Conservation (phyloP, 2,797 vertebrate species). For the Lutjanus argentimaculatus region DNA sequence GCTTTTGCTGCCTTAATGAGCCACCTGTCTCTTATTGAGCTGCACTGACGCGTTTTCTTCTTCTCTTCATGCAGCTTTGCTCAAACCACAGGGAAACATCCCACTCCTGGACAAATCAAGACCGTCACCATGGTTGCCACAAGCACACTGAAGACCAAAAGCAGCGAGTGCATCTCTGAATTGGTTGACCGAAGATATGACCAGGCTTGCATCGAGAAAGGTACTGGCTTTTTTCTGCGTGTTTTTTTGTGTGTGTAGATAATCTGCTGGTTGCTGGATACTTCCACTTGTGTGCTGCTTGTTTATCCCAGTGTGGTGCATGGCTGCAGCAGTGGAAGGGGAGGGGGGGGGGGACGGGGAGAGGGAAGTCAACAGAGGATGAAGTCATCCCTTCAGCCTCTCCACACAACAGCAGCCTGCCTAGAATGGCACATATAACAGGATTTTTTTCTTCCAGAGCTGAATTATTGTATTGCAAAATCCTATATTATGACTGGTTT, state of each 20-base stretch:
- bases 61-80: constrained; percentile 38
- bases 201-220: constrained; percentile 82
- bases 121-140: constrained; percentile 83
- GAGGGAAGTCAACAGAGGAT: constrained; percentile 69
- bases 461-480: background rate
- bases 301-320: constrained; percentile 78
- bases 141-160: constrained; percentile 84
- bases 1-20: background rate
- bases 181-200: constrained; percentile 76
- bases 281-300: constrained; percentile 69
- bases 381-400: constrained; percentile 79
- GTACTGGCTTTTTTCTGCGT: constrained; percentile 68
- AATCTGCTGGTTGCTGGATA: constrained; percentile 30
- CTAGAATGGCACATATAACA: background rate
- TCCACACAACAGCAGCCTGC: constrained; percentile 49
- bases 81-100: constrained; percentile 16
- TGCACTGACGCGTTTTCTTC: background rate
- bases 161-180: constrained; percentile 75
- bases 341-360: constrained; percentile 18
- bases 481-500: background rate
- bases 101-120: constrained; percentile 1
- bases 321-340: constrained; percentile 73
- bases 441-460: background rate
- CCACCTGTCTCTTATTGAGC: constrained; percentile 1
- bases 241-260: background rate